These are phyloP conservation scores for Idaea straminata DNA, from an alignment of 2,888 invertebrate species.

Conservation along the genomic window DNA sequence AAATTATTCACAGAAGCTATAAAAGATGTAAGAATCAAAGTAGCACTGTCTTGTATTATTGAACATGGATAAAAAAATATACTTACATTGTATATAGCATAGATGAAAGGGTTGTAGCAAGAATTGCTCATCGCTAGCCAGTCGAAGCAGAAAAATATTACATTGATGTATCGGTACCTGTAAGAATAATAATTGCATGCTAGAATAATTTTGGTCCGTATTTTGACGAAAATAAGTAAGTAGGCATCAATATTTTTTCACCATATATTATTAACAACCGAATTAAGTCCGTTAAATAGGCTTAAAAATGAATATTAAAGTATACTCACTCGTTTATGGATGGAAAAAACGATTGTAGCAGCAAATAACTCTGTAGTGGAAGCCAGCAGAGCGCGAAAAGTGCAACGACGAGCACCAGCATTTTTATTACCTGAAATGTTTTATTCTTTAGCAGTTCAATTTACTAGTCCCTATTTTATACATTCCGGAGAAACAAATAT, in stretches of 20 bases:
- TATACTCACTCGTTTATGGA: constrained; percentile 82
- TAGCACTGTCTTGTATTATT: not conserved
- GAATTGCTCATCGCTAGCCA: constrained; percentile 95
- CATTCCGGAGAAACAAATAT: not conserved
- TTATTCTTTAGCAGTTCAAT: not conserved
- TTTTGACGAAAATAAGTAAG: not conserved
- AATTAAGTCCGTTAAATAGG: too few relatives aligned
- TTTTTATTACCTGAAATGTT: constrained; percentile 88
- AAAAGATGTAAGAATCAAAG: not conserved
- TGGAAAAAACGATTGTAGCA: constrained; percentile 85
- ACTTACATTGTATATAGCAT: constrained; percentile 92
- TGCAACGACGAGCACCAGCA: constrained; percentile 91
- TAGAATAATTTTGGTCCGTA: not conserved
- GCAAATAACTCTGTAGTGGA: constrained; percentile 87
- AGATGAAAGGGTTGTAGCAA: constrained; percentile 94
- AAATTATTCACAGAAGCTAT: not conserved
- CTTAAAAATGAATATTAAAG: not conserved
- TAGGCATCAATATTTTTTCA: too few relatives aligned
- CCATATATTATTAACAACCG: too few relatives aligned
- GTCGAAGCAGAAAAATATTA: constrained; percentile 92
- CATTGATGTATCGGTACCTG: constrained; percentile 90
- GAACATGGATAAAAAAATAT: constrained; percentile 5
- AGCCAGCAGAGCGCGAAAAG: constrained; percentile 92
- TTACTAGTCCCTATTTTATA: not conserved
- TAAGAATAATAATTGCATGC: constrained; percentile 9